Evolutionary conservation across 2,797 vertebrate species (phyloP), one percentile per base, ranked within the genome.

Genomic region (Hozukius guyotensis): DNA sequence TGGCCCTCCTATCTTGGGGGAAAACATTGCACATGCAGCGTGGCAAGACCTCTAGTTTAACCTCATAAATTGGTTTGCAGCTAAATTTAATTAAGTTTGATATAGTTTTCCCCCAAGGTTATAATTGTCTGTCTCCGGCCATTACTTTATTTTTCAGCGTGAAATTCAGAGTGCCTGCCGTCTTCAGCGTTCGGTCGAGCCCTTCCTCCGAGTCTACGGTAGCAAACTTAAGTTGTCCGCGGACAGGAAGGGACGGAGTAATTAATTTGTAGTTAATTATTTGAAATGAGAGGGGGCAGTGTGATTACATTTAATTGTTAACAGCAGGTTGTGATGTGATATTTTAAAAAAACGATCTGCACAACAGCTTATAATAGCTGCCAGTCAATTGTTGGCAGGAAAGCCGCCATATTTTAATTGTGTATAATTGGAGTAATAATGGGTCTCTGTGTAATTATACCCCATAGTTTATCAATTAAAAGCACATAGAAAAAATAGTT

Each of bases 291-390:
- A 29, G 20, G 22, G 49, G 78, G 80, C 66, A 9, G 11, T 74
- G 52, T 42, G 5, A 81, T 75, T 79, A 38, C 25, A 27, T 84
- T 55, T 77, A 80, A 73, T 75, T 76, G 27, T 75, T 78, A 80
- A 65, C 65, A 52, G 53, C 29, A 68, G 46, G 70, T 72, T 85
- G 20, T 38, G 49, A 49, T 34, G 38, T 27, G 36, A 25, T 2
- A 38, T 69, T 77, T 29, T 31, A 69, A 68, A 11, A 11, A 72
- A 5, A 8, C 3, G 3, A 14, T 80, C 18, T 49, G 29, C 25
- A 53, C 32, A 55, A 69, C 16, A 2, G 27, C 38, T 60, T 53
- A 29, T 62, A 61, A 59, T 42, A 67, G 63, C 68, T 72, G 18
- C 52, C 53, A 42, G 12, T 80, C 61, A 38, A 12, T 56, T 14